Conservation (phyloP, 2,888 invertebrate genomes). For the Cheilosia vulpina region DNA sequence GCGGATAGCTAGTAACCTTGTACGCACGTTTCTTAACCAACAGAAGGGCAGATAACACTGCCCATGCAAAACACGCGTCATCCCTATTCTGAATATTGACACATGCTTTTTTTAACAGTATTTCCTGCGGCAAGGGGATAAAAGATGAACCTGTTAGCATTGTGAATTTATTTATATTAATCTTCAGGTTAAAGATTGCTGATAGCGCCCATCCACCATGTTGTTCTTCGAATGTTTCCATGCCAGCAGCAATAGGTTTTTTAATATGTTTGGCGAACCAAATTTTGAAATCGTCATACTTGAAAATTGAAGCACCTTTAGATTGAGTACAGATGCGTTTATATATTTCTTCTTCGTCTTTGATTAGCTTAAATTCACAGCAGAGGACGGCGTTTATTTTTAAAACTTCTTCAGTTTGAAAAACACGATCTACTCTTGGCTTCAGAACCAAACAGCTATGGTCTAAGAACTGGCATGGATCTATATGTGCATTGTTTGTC, state of each 20-base stretch:
- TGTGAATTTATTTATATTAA: slow-evolving; percentile 2
- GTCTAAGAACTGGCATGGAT: slow-evolving; percentile 6
- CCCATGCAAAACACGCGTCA: slow-evolving; percentile 14
- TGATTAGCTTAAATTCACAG: slow-evolving; percentile 12
- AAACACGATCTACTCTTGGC: neutral
- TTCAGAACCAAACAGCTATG: neutral
- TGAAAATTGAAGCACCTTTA: neutral
- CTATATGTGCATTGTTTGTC: neutral
- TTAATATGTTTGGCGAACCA: neutral
- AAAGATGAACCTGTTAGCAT: slow-evolving; percentile 2
- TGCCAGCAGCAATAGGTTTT: neutral
- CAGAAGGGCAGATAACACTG: neutral
- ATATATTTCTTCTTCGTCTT: slow-evolving; percentile 4
- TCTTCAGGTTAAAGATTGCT: slow-evolving; percentile 1
- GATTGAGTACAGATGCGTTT: neutral
- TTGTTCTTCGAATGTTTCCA: neutral
- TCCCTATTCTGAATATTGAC: slow-evolving; percentile 11
- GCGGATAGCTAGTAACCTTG: neutral
- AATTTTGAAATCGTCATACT: neutral
- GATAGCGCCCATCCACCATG: slow-evolving; percentile 18
- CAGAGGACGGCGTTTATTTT: slow-evolving; percentile 1
- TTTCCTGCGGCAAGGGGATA: slow-evolving; percentile 2
- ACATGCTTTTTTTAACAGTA: slow-evolving; percentile 1
- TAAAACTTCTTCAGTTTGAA: neutral
- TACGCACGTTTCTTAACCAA: neutral